These are phyloP conservation scores for Trissonchulus sp. DNA, from an alignment of 2,888 invertebrate genomes.

Conservation along the genomic window DNA sequence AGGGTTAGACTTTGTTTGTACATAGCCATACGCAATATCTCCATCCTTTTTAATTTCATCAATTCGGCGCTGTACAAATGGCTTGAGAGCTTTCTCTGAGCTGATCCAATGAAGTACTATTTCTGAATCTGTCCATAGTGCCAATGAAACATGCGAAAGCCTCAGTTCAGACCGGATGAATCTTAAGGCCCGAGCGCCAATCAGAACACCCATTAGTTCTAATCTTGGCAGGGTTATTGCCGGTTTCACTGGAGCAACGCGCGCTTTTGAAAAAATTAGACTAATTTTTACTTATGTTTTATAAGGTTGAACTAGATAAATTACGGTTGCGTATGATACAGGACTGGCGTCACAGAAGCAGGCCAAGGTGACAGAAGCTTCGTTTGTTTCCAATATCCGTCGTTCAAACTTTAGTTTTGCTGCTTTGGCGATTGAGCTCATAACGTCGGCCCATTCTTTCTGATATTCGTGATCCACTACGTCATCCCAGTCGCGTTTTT, in stretches of 20 bases:
- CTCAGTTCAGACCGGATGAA: too few relatives aligned
- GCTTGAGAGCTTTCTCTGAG: neutral
- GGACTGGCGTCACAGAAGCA: neutral
- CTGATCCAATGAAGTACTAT: constrained; percentile 2
- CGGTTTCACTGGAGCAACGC: constrained; percentile 6
- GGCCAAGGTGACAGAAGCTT: neutral
- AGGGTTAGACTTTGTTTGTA: neutral
- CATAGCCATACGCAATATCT: neutral
- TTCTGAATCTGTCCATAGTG: neutral
- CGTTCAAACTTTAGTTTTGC: neutral
- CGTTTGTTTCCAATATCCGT: neutral
- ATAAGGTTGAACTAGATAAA: neutral
- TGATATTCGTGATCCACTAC: neutral
- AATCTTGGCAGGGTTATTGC: too few relatives aligned
- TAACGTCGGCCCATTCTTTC: neutral
- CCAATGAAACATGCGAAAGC: too few relatives aligned
- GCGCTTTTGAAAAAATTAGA: neutral
- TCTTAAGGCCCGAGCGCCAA: too few relatives aligned
- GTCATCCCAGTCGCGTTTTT: constrained; percentile 5
- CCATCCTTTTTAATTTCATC: neutral
- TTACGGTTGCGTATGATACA: neutral
- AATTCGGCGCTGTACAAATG: neutral
- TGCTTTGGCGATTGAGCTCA: neutral
- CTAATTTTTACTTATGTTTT: neutral
- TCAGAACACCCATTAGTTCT: too few relatives aligned